Evolutionary conservation across 2,888 invertebrate genomes (phyloP), one percentile per base, ranked within the genome.

Genomic region (Ormia ochracea): DNA sequence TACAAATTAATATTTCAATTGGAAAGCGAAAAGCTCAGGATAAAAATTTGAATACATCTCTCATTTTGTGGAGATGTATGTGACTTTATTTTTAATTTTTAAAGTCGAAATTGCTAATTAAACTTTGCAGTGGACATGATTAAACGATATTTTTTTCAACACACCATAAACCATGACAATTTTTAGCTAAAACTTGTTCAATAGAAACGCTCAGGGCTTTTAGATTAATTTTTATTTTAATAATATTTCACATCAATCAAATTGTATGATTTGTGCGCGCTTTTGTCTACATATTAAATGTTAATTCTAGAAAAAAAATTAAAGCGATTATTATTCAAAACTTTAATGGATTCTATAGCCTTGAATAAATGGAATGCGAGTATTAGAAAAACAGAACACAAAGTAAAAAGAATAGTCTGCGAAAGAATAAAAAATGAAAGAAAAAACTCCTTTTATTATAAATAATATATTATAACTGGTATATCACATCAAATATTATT

Each of bases 221-320:
- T 33, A 50, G 61, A 68, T 73, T 58, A 56, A 73, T 68, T 72
- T 76, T 74, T 61, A 45, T 56, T 41, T 52, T 28, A 52, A 45
- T 43, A 73, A 76, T 61, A 41, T 33, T 65, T 54, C 48, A 70
- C 48, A 77, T 77, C 76, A 77, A 77, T 77, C 76, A 77, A 70
- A 77, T 48, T 0, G 31, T 26, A 54, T 54, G 17, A 45, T 9
- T 61, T 61, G 36, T 74, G 63, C 12, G n/a, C 23, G 63, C 63
- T 48, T 31, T 56, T 70, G 50, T 68, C 23, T 41, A 5, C 14
- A 17, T 58, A 23, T 69, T 28, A 45, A 69, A 54, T 76, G 33
- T 70, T 56, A 54, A 48, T 63, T 70, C 58, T 52, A 38, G 38
- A 48, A 48, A 21, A 26, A 45, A 54, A 48, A 17, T 14, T n/a